Base-by-base conservation (phyloP, 2,888 invertebrate species). In the Entomobrya proxima region DNA sequence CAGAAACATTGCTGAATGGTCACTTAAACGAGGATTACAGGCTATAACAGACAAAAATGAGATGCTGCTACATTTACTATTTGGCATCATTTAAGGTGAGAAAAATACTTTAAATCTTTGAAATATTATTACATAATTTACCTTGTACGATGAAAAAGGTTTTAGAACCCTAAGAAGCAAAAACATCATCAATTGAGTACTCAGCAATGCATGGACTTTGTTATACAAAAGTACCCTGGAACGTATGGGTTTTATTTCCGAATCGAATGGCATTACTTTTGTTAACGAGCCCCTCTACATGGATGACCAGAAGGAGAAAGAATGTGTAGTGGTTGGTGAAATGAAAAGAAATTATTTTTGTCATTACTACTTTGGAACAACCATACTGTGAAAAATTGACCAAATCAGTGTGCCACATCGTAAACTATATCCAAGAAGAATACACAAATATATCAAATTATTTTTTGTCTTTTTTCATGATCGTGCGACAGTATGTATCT, bases 271-370 rank as follows among this genome's bases (percentile, higher is more conserved):
- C 69, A 69, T 69, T 69, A 40, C 44, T 13, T 44, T 67, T 27
- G 69, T 44, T 69, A 69, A 69, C 69, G 69, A 69, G 69, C 40
- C 69, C 69, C 40, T 69, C 69, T 69, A 69, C 40, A 69, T 44
- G 69, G 69, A 47, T 4, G 18, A 77, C 37, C 18, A 64, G 47
- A 50, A 58, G 58, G 55, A 35, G 61, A 77, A 32, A 61, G 47
- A 40, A 77, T 72, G 50, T 30, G 3, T 9, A 72, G 32, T 47
- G 15, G 27, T 27, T 27, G 47, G n/a, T 15, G 72, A 72, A 35
- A 44, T 13, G 32, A 74, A 50, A 74, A 0, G 18, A 74, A 21
- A n/a, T 3, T 55, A 30, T 47, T 72, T 24, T 44, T 30, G 47
- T 72, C 18, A 61, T 21, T 37, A 15, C 35, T n/a, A 18, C 24